Percentiles rank a stretch among this genome's conserved stretches.
phyloP scores from a whole-genome alignment of 2,113 vertebrate species.

The Calidris pygmaea region DNA sequence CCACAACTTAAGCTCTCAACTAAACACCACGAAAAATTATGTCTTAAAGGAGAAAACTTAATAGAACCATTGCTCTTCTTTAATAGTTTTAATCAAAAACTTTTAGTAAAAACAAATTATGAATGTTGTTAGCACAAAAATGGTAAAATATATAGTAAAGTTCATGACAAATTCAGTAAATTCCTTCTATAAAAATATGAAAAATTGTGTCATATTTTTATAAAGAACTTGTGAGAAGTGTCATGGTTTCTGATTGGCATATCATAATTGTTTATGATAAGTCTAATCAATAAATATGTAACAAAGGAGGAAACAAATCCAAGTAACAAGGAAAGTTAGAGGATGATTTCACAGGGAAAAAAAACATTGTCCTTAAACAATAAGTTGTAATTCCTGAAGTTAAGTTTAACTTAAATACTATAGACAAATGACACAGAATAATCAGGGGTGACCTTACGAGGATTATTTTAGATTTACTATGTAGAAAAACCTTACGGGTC shows the following conservation, averaged over 20 bases:
- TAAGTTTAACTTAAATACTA: background rate
- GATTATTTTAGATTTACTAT: background rate
- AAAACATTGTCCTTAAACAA: background rate
- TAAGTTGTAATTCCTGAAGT: background rate
- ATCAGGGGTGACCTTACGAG: background rate
- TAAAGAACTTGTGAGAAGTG: background rate
- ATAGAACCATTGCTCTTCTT: background rate
- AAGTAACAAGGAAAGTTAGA: background rate
- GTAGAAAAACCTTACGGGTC: background rate
- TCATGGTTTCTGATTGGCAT: background rate
- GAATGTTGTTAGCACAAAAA: background rate
- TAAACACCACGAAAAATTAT: background rate
- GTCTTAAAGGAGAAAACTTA: background rate
- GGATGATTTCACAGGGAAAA: background rate
- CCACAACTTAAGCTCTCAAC: background rate
- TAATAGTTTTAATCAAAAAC: background rate
- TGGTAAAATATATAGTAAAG: background rate
- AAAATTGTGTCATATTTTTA: background rate
- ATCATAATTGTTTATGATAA: background rate
- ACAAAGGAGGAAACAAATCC: background rate
- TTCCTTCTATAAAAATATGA: background rate
- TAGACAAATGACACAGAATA: background rate
- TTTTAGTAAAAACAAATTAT: background rate
- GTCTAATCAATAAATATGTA: background rate
- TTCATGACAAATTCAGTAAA: background rate